Evolutionary conservation across 35 echinoderm and acorn worm species (phyloP).

Genomic region (Hemicentrotus pulcherrimus): DNA sequence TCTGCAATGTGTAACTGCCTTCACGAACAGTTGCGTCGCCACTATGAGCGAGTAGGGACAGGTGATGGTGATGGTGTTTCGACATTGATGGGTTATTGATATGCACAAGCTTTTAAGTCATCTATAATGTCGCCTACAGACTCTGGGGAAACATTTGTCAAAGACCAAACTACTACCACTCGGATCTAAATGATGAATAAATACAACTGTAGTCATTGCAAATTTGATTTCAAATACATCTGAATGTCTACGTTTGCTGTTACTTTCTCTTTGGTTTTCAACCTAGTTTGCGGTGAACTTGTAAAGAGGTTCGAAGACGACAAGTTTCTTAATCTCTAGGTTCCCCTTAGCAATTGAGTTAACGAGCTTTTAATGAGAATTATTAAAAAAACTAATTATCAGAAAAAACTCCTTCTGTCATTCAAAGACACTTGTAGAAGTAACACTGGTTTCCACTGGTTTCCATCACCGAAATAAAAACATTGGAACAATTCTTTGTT

Average conservation of each 20-base stretch:
- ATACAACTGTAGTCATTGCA: neutral
- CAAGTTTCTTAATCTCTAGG: too few species aligned
- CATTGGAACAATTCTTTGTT: neutral
- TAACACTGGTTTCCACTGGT: neutral
- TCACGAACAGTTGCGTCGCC: neutral
- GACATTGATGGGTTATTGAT: constrained; percentile 29
- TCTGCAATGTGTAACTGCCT: neutral
- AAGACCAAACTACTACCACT: neutral
- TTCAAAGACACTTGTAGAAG: neutral
- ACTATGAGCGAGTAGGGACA: neutral
- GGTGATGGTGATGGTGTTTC: neutral
- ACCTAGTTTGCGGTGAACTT: neutral
- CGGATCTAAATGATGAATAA: neutral
- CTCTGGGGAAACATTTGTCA: constrained; percentile 9
- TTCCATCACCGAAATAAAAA: neutral
- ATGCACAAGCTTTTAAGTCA: neutral
- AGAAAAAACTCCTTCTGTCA: neutral
- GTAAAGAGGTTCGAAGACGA: neutral
- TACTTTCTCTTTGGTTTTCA: neutral
- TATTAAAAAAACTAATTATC: neutral
- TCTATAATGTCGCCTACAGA: neutral
- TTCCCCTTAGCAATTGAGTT: too few species aligned
- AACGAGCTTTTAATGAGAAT: neutral
- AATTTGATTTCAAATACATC: neutral
- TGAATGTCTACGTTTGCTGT: neutral